Base-by-base conservation (phyloP, 2,797 vertebrate species). In the Acipenser transmontanus region DNA sequence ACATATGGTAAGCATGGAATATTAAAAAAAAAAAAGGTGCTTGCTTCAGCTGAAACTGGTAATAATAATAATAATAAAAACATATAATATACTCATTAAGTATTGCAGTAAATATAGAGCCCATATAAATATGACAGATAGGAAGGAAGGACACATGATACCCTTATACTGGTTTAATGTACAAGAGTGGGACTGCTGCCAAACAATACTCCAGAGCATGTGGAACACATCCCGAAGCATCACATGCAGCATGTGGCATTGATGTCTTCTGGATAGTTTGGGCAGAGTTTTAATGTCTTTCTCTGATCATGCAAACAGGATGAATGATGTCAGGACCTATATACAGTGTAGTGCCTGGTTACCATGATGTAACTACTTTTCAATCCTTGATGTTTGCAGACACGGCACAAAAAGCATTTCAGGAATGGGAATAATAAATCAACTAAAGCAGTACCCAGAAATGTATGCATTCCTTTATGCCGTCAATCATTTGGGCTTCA, bases 291-390 rank as follows among this genome's bases (percentile, higher is more conserved):
- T 65, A 70, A 67, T 54, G 65, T 68, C 74, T 74, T 71, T 70
- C 51, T 75, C 61, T 59, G 65, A 54, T 57, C 50, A 66, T 6
- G 54, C 52, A 61, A 66, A 20, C 65, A 1, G 8, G 9, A 59
- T 68, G 66, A 76, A 65, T 84, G 76, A 84, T 81, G 80, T 84
- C 78, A 86, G 72, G 69, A 72, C 74, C 79, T 81, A 79, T 84
- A 86, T 34, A 74, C 78, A 56, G 1, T 12, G 70, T 47, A 13
- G 70, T 72, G 82, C 77, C 70, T 68, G 74, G 34, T 83, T 83
- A 86, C 83, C 79, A 80, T 88, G 82, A 85, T 77, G 81, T 85
- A 79, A 87, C 81, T 72, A 59, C 59, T 50, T 71, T 73, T 73
- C 65, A 8, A 71, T 73, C 73, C 68, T 72, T 47, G 9, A 60